Conservation (phyloP, 2,113 vertebrate genomes). For the Perccottus glenii region DNA sequence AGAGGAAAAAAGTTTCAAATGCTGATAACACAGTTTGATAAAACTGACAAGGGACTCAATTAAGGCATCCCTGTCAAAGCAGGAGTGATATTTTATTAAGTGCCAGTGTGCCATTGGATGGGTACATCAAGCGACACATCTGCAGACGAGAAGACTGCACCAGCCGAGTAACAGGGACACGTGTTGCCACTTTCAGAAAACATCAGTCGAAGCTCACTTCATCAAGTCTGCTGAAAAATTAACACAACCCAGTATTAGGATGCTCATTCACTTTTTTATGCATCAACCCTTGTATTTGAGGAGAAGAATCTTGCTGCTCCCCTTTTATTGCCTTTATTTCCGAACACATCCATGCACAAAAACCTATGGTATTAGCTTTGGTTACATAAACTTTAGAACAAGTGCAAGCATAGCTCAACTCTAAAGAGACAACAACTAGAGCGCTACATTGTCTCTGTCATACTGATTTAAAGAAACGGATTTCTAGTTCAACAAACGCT, state of each 20-base stretch:
- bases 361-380: slow-evolving; percentile 47
- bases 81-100: slow-evolving; percentile 86
- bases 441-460: slow-evolving; percentile 20
- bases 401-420: slow-evolving; percentile 42
- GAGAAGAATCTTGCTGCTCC: slow-evolving; percentile 40
- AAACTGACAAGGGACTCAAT: slow-evolving; percentile 89
- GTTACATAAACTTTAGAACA: slow-evolving; percentile 58
- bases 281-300: slow-evolving; percentile 58
- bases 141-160: slow-evolving; percentile 75
- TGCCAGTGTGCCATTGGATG: slow-evolving; percentile 74
- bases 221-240: slow-evolving; percentile 82
- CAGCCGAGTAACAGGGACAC: slow-evolving; percentile 81
- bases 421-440: slow-evolving; percentile 45
- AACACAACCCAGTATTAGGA: slow-evolving; percentile 73
- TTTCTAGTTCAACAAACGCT: slow-evolving; percentile 27
- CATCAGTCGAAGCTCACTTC: slow-evolving; percentile 81
- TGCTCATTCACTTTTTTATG: slow-evolving; percentile 75
- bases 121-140: slow-evolving; percentile 84
- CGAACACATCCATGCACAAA: slow-evolving; percentile 49
- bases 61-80: slow-evolving; percentile 83
- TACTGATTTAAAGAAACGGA: slow-evolving; percentile 15
- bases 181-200: slow-evolving; percentile 84
- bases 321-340: slow-evolving; percentile 31
- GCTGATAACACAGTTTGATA: slow-evolving; percentile 84
- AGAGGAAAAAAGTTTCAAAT: slow-evolving; percentile 77